Conservation (phyloP, 2,797 vertebrate species). For the Periparus ater region DNA sequence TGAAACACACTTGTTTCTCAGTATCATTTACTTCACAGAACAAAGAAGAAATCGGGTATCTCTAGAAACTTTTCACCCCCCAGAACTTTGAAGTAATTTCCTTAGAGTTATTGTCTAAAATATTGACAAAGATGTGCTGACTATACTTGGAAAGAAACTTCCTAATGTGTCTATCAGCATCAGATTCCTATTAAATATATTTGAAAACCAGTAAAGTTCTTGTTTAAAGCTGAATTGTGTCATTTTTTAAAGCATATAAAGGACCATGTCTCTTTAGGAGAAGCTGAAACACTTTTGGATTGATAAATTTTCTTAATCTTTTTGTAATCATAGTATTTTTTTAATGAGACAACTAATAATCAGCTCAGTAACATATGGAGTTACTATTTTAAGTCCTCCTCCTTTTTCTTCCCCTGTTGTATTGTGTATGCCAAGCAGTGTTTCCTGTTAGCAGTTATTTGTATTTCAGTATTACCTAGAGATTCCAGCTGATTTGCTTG, state of each 20-base stretch:
- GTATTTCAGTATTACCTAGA: constrained; percentile 17
- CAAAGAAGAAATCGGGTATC: neutral
- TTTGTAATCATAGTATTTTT: neutral
- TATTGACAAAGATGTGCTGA: neutral
- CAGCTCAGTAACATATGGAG: neutral
- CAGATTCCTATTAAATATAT: neutral
- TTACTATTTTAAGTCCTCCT: constrained; percentile 16
- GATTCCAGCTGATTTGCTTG: neutral
- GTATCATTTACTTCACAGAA: neutral
- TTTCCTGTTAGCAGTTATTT: constrained; percentile 51
- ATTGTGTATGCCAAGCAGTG: neutral
- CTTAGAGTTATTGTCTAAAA: neutral
- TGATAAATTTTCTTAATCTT: neutral
- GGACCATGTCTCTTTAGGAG: neutral
- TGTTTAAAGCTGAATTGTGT: neutral
- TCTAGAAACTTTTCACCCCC: neutral
- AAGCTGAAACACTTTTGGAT: neutral
- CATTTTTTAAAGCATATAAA: neutral
- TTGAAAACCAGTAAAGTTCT: neutral
- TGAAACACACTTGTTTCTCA: neutral
- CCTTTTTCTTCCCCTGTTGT: neutral
- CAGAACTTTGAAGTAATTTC: neutral
- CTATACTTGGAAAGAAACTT: neutral
- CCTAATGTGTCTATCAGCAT: neutral
- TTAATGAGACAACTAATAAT: neutral